Conservation (phyloP, 2,113 vertebrate species). For the Platycercus adscitus region DNA sequence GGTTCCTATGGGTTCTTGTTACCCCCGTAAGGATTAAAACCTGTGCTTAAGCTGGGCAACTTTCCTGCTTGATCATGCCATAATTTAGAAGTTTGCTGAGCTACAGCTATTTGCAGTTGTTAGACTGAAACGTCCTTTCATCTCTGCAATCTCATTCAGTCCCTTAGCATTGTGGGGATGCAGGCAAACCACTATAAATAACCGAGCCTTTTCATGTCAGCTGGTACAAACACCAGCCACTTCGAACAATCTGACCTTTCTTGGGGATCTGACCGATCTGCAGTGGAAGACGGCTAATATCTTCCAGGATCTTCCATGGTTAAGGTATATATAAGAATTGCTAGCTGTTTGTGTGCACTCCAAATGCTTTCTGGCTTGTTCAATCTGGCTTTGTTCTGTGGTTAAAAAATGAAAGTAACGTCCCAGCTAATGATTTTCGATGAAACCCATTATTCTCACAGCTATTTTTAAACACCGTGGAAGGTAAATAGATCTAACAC, state of each 20-base stretch:
- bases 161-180: neutral
- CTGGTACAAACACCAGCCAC: constrained; percentile 51
- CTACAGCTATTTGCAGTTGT: constrained; percentile 18
- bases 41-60: neutral
- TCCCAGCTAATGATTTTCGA: constrained; percentile 63
- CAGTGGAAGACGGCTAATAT: neutral
- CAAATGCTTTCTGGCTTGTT: constrained; percentile 56
- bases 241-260: constrained; percentile 63
- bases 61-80: neutral
- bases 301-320: constrained; percentile 36
- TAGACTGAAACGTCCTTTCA: constrained; percentile 32
- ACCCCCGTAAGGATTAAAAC: neutral
- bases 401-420: constrained; percentile 61
- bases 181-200: constrained; percentile 40
- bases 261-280: neutral
- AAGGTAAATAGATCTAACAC: constrained; percentile 37
- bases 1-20: neutral
- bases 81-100: constrained; percentile 32
- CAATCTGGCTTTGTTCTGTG: constrained; percentile 68
- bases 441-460: constrained; percentile 66
- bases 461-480: constrained; percentile 55
- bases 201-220: constrained; percentile 37
- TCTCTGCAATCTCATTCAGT: constrained; percentile 47
- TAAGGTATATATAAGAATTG: neutral
- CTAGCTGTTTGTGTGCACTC: neutral